Base-by-base conservation (phyloP, 2,113 vertebrate genomes). In the Xenopus laevis region DNA sequence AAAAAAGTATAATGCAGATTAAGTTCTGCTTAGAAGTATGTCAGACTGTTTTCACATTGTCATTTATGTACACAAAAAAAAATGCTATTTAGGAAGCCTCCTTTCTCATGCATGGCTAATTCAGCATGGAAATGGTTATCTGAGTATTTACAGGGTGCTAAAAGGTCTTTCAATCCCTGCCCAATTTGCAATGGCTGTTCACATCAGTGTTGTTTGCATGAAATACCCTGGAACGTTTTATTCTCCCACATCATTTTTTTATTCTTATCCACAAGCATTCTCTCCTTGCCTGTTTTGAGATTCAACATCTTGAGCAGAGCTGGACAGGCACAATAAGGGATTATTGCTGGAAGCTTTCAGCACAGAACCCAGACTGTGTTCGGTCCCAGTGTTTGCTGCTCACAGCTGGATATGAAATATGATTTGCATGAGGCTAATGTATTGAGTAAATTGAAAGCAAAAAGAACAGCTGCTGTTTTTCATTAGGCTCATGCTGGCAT, bases 391-490 rank as follows among this genome's bases (percentile, higher is more conserved):
- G 70, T 53, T 66, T 47, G 63, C 53, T 10, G 74, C 0, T 11
- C 76, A 55, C 82, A 84, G 79, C 81, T 83, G 81, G 81, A 70
- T 81, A 78, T 74, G 67, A 81, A 82, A 78, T 23, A 18, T 50
- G 53, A 64, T 77, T 82, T 81, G 67, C 79, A 75, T 80, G 33
- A 71, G 79, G 78, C 79, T 77, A 78, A 80, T 80, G 78, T 72
- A 73, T 57, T 27, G 64, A 80, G 78, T 66, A 82, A 81, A 86
- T 27, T 78, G 82, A 79, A 83, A 83, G 79, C 64, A 74, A 78
- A 82, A n/a, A 62, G 62, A 81, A 78, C 82, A 83, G 79, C 81
- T 82, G 82, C 79, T 79, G 79, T 71, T 79, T 79, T 81, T 81
- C 81, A 81, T 79, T 79, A 79, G 71, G 74, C 65, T 77, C 2